Base-by-base conservation (phyloP, 2,797 vertebrate species). In the Mycteria americana region DNA sequence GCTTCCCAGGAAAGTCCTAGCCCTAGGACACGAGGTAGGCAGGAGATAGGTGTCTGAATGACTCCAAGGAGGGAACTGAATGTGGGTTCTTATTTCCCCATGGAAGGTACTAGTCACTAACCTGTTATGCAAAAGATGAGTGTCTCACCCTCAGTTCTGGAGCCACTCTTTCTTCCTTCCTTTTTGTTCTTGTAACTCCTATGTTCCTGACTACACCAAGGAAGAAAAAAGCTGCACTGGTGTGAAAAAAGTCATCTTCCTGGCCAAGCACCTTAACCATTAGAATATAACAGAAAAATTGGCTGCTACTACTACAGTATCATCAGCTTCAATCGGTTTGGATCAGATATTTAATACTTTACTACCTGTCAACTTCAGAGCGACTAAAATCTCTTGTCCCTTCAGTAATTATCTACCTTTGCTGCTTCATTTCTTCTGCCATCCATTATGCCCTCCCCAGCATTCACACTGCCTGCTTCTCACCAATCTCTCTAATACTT, bases 341-440 rank as follows among this genome's bases (percentile, higher is more conserved):
- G 67, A 79, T 70, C 50, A 94, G 37, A 74, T 13, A 82, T 62
- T 91, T 82, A 89, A 80, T 82, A 31, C 35, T 69, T 68, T 89
- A 76, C 31, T 78, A 63, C 35, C 69, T 88, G 54, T 81, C 54
- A 69, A 0, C 37, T 78, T 84, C 67, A 86, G 62, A 90, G 69
- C 11, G 65, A 69, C 79, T 81, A 86, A 86, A 94, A 78, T 67
- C 53, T 87, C 77, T 77, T 80, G 27, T 79, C n/a, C 50, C 60
- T 89, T 92, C 78, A 88, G 18, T 83, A 89, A 95, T 89, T 93
- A 83, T 33, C 77, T 80, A 11, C 60, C 51, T 85, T 91, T 64
- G 60, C 78, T 82, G 90, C 90, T 85, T 91, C 88, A 63, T 88
- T 94, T 94, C 80, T 83, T 85, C 81, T 83, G 48, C 51, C 60